Conservation (phyloP, 2,113 vertebrate species). For the Pygoscelis adeliae region DNA sequence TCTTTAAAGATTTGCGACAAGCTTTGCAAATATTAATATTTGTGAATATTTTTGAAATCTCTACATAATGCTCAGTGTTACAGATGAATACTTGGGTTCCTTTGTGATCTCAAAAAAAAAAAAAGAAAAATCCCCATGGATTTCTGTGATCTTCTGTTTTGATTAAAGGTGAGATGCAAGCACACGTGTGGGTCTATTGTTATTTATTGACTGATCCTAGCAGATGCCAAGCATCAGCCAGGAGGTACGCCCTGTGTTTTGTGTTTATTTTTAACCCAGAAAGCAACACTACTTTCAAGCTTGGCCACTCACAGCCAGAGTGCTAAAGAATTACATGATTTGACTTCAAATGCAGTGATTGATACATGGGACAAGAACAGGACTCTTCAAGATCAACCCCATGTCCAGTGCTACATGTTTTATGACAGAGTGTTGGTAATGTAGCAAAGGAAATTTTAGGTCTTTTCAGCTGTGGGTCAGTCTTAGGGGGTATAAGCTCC, state of each 20-base stretch:
- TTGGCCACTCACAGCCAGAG: not conserved
- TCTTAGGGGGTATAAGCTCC: not conserved
- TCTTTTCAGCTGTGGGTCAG: not conserved
- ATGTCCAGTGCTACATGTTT: not conserved
- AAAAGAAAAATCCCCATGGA: not conserved
- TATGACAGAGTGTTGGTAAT: not conserved
- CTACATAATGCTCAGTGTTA: not conserved
- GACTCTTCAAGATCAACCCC: not conserved
- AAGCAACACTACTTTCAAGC: not conserved
- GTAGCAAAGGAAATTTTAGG: not conserved
- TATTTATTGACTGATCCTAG: not conserved
- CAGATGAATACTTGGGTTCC: not conserved
- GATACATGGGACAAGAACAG: not conserved
- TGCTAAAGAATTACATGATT: not conserved
- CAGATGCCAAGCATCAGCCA: not conserved
- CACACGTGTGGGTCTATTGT: not conserved
- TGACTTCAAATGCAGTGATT: not conserved
- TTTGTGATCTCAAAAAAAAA: not conserved
- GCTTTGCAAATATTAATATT: slow-evolving; percentile 42
- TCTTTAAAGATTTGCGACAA: slow-evolving; percentile 3
- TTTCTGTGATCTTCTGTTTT: not conserved
- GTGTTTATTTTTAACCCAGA: not conserved
- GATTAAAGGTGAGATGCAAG: slow-evolving; percentile 40
- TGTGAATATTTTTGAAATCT: slow-evolving; percentile 44
- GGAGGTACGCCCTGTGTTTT: not conserved